A percentile compares a stretch with the other conserved stretches of the same genome.
Evolutionary conservation across 2,113 vertebrate species (phyloP).

Genomic region (Trinectes maculatus): DNA sequence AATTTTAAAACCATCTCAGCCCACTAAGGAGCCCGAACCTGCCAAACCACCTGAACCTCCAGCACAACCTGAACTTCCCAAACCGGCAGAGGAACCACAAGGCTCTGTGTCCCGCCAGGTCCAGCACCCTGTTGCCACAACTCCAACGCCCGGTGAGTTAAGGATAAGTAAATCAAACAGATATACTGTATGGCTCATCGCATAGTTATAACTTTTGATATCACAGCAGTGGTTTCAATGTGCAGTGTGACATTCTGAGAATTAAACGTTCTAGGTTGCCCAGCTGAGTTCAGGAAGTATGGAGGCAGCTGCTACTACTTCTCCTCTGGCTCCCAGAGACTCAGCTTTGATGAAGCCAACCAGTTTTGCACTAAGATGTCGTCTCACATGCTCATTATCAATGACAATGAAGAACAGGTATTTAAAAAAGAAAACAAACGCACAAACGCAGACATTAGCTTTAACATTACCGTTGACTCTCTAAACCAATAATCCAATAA

Average conservation of each 20-base stretch:
- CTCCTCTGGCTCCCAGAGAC: slow-evolving; percentile 81
- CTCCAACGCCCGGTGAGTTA: slow-evolving; percentile 64
- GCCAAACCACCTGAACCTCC: slow-evolving; percentile 27
- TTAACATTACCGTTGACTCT: too few relatives aligned
- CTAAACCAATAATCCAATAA: neutral
- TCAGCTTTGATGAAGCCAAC: slow-evolving; percentile 87
- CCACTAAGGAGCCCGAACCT: slow-evolving; percentile 23
- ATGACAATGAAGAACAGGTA: slow-evolving; percentile 94
- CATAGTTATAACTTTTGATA: neutral
- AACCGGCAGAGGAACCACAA: slow-evolving; percentile 43
- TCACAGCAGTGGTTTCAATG: neutral
- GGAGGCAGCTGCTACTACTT: slow-evolving; percentile 93
- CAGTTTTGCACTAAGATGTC: slow-evolving; percentile 85
- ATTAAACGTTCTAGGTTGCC: slow-evolving; percentile 84
- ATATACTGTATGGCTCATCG: neutral
- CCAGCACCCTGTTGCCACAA: slow-evolving; percentile 35
- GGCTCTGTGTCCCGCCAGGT: slow-evolving; percentile 50
- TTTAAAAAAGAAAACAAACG: neutral
- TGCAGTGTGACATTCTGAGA: neutral
- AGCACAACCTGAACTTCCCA: slow-evolving; percentile 27
- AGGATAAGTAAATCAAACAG: neutral
- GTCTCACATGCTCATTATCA: slow-evolving; percentile 89
- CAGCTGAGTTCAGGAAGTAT: slow-evolving; percentile 87
- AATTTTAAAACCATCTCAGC: slow-evolving; percentile 14
- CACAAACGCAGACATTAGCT: too few relatives aligned